A percentile compares a stretch with the other conserved stretches of the same genome.
Evolutionary conservation across 2,888 invertebrate species (phyloP).

Genomic region (Diadegma fenestrale): DNA sequence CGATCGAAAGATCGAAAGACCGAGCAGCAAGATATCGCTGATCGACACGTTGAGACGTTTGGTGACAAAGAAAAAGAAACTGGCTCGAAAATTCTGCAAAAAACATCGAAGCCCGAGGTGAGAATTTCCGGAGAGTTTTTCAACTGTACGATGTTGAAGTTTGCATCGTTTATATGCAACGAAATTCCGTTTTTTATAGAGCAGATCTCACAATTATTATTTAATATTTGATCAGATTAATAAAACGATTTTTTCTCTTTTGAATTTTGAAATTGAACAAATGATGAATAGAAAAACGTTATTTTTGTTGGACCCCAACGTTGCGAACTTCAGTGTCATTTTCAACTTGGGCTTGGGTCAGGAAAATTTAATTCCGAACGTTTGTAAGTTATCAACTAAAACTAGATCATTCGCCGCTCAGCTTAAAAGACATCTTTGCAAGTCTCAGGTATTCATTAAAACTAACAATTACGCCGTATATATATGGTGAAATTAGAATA

Average conservation of each 20-base stretch:
- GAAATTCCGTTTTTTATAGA: too few relatives aligned
- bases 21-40: slow-evolving; percentile 9
- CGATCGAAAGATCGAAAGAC: slow-evolving; percentile 8
- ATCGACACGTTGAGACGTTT: neutral
- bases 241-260: too few relatives aligned
- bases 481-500: neutral
- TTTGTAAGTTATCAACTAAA: neutral
- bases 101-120: slow-evolving; percentile 45
- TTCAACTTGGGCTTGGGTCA: neutral
- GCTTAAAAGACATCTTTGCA: neutral
- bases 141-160: too few relatives aligned
- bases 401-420: neutral
- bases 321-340: too few relatives aligned
- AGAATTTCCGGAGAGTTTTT: neutral
- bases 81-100: slow-evolving; percentile 11
- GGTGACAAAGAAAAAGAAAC: slow-evolving; percentile 6
- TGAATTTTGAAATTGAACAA: too few relatives aligned
- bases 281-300: too few relatives aligned
- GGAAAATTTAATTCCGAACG: neutral
- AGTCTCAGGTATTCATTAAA: neutral
- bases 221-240: too few relatives aligned
- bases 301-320: too few relatives aligned
- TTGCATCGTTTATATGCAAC: too few relatives aligned
- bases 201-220: too few relatives aligned
- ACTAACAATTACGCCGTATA: neutral